Evolutionary conservation across 2,888 invertebrate species (phyloP).

Genomic region (Halocaridina rubra): DNA sequence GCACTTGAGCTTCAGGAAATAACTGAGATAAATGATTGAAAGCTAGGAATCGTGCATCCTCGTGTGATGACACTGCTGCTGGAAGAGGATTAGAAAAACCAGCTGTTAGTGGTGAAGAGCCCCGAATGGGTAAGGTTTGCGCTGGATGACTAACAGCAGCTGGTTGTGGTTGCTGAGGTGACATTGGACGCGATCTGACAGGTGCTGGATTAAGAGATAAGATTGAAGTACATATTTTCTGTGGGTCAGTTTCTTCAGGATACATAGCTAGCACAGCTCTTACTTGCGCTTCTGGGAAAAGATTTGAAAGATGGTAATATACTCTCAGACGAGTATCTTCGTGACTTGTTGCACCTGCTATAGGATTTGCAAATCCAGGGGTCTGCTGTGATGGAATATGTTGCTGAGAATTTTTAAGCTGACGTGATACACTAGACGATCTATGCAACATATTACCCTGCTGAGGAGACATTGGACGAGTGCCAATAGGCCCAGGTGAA

Average conservation of each 20-base stretch:
- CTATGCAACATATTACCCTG: conserved; percentile 64
- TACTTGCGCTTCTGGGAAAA: conserved; percentile 93
- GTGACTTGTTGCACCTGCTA: conserved; percentile 23
- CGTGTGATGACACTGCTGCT: conserved; percentile 64
- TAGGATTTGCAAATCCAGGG: conserved; percentile 23
- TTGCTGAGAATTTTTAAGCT: conserved; percentile 43
- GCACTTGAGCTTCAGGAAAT: conserved; percentile 91
- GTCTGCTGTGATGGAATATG: conserved; percentile 30
- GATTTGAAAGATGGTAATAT: conserved; percentile 88
- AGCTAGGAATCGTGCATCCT: conserved; percentile 81
- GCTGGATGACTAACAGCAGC: conserved; percentile 6
- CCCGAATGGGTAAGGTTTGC: not conserved
- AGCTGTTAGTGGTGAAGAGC: not conserved
- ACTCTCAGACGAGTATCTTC: conserved; percentile 81
- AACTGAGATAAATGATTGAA: conserved; percentile 91
- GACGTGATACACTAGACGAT: conserved; percentile 66
- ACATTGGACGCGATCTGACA: conserved; percentile 66
- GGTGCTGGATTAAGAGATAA: conserved; percentile 68
- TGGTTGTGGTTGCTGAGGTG: conserved; percentile 45
- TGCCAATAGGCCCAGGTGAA: conserved; percentile 69
- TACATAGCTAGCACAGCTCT: conserved; percentile 86
- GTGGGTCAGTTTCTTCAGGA: conserved; percentile 90
- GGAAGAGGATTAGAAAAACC: conserved; percentile 10
- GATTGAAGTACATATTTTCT: conserved; percentile 88
- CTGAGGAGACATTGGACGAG: conserved; percentile 64